Base-by-base conservation (phyloP, 2,797 vertebrate species). In the Crypturellus tataupa region DNA sequence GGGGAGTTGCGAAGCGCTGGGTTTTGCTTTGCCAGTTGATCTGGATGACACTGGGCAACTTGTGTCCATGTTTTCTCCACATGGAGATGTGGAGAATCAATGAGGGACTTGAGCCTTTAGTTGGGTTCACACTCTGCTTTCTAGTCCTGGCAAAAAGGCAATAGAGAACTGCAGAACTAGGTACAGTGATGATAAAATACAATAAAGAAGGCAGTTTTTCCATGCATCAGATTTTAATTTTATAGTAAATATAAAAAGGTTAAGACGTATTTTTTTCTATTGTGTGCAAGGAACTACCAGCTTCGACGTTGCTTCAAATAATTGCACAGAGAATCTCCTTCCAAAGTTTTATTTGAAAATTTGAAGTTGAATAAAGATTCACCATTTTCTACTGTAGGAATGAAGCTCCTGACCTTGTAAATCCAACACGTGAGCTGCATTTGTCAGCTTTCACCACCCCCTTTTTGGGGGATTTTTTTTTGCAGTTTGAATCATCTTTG, bases 261-360 rank as follows among this genome's bases (percentile, higher is more conserved):
- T n/a, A 78, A 63, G 31, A 69, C 85, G 56, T 4, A 2, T 4
- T 11, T 0, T 0, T 80, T 65, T 13, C 56, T 81, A 17, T 42
- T 33, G 9, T 11, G 53, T 90, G 31, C 24, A 29, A 62, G 49
- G 59, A 70, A 3, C 65, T 65, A 11, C 0, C 1, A 64, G 10
- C 27, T 70, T 39, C 65, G 62, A 0, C 3, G 0, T 4, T 44
- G 16, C 49, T 86, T 47, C 65, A 64, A 63, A 68, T 24, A 37
- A 47, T 3, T 55, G 17, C 18, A 56, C 17, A n/a, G 53, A 56
- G 53, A 56, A 11, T 56, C 29, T 56, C 29, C 10, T n/a, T 31
- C 6, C 17, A 56, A 56, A 19, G 11, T 31, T 19, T 56, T 56
- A n/a, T 19, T 55, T 56, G 53, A 56, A 56, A 56, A 56, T 56